These are phyloP conservation scores for Pecten maximus DNA, from an alignment of 2,888 invertebrate species.

Conservation along the genomic window DNA sequence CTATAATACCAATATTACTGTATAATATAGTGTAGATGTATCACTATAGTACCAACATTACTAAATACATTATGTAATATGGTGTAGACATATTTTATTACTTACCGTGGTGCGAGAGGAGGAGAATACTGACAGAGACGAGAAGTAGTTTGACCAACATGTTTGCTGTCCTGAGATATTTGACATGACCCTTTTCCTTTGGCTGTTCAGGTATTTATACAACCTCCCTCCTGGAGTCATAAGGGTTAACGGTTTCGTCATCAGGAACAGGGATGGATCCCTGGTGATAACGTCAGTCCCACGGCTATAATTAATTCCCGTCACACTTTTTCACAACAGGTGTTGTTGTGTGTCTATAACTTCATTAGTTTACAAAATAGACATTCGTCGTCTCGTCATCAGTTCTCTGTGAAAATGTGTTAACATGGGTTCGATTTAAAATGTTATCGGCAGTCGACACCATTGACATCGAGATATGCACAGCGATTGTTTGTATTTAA, in stretches of 20 bases:
- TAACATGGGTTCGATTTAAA: too few species aligned
- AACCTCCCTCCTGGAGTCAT: neutral
- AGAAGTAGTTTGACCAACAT: neutral
- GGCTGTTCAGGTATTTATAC: neutral
- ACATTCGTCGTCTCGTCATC: neutral
- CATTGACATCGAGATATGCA: too few species aligned
- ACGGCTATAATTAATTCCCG: neutral
- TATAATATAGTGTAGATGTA: neutral
- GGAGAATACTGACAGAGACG: neutral
- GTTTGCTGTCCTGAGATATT: neutral
- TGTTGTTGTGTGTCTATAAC: neutral
- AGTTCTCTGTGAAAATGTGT: too few species aligned
- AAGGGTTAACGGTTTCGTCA: neutral
- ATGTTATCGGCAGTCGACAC: too few species aligned
- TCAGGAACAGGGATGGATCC: neutral
- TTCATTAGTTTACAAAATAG: neutral
- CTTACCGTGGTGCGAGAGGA: neutral
- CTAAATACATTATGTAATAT: neutral
- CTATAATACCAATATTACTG: too few species aligned
- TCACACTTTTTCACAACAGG: neutral
- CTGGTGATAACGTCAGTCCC: neutral
- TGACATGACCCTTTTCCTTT: neutral
- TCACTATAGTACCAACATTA: neutral
- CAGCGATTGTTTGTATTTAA: too few species aligned
- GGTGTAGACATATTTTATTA: neutral